These are phyloP conservation scores for Conger conger DNA, from an alignment of 2,113 vertebrate species.

Conservation along the genomic window DNA sequence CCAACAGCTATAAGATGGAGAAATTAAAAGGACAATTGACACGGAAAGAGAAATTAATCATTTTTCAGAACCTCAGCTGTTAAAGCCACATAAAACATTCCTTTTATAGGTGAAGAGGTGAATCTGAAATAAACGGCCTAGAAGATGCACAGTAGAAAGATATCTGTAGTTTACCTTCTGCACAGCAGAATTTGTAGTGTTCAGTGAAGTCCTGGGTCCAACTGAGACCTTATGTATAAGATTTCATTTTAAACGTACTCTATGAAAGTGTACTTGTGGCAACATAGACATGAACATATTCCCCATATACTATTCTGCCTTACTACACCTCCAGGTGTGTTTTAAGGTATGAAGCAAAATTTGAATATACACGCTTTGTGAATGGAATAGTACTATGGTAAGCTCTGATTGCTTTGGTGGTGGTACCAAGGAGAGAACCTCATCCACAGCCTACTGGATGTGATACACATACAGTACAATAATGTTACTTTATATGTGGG, in stretches of 20 bases:
- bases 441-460: background rate
- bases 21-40: slow-evolving; percentile 76
- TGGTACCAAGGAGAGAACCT: background rate
- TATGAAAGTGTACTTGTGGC: too few species aligned
- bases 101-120: slow-evolving; percentile 66
- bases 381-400: background rate
- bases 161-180: background rate
- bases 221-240: too few species aligned
- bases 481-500: background rate
- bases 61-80: slow-evolving; percentile 68
- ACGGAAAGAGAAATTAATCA: slow-evolving; percentile 67
- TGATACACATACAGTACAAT: too few species aligned
- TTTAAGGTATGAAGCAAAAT: background rate
- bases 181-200: too few species aligned
- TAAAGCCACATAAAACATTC: slow-evolving; percentile 62
- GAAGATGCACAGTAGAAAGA: background rate
- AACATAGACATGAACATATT: background rate
- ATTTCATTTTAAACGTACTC: too few species aligned
- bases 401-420: background rate
- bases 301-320: background rate
- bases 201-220: too few species aligned
- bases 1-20: slow-evolving; percentile 66
- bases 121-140: slow-evolving; percentile 63
- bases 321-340: background rate
- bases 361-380: background rate